phyloP scores from a whole-genome alignment of 1,140 invertebrate species.

The Drosophila virilis region DNA sequence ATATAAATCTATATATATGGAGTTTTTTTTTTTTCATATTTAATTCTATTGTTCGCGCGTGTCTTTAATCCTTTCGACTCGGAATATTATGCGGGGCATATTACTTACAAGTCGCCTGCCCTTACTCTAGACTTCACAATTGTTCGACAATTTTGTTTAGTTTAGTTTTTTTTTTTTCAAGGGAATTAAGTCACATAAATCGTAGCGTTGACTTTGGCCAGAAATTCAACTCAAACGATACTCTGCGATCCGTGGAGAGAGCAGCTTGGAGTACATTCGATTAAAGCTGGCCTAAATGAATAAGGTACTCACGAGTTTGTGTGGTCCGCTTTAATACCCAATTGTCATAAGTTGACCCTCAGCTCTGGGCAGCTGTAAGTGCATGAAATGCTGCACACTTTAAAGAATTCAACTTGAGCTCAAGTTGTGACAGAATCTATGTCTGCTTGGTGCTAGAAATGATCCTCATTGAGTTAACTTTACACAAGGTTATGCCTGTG shows the following conservation, averaged over 20 bases:
- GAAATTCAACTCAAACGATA: conserved; percentile 37
- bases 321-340: conserved; percentile 21
- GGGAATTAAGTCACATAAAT: conserved; percentile 71
- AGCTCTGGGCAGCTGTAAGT: not conserved
- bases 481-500: too few relatives aligned
- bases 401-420: too few relatives aligned
- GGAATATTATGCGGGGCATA: conserved; percentile 65
- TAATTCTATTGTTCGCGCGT: conserved; percentile 60
- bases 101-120: conserved; percentile 29
- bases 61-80: conserved; percentile 62
- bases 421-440: too few relatives aligned
- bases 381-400: too few relatives aligned
- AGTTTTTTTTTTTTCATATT: conserved; percentile 66
- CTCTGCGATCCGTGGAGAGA: conserved; percentile 38
- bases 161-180: conserved; percentile 37
- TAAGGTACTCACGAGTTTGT: not conserved
- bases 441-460: too few relatives aligned
- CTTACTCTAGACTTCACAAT: conserved; percentile 21
- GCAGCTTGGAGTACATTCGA: conserved; percentile 7
- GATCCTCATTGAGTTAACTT: too few relatives aligned
- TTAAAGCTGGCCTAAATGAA: not conserved
- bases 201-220: conserved; percentile 27
- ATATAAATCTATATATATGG: conserved; percentile 21
- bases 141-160: conserved; percentile 23
- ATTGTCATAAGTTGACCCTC: not conserved